A percentile compares a stretch with the other conserved stretches of the same genome.
phyloP scores from a whole-genome alignment of 2,888 invertebrate genomes.

The Bhutanitis thaidina region DNA sequence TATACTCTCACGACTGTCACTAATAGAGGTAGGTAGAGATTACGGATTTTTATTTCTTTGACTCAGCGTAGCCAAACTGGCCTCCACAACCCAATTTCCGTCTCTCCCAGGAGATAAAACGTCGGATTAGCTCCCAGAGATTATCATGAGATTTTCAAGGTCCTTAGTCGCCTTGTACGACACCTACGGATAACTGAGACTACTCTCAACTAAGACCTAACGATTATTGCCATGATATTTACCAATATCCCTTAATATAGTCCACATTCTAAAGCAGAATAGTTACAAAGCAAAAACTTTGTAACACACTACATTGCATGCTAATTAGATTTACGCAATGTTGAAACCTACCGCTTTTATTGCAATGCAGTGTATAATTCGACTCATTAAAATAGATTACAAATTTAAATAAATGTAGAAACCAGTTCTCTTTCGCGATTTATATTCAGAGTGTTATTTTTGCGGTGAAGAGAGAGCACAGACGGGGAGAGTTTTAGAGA shows the following conservation, averaged over 20 bases:
- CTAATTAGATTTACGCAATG: constrained; percentile 6
- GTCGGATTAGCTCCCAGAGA: too few relatives aligned
- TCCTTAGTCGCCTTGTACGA: too few relatives aligned
- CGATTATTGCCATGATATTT: too few relatives aligned
- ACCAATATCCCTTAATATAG: not conserved
- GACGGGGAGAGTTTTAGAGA: constrained; percentile 12
- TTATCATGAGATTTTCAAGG: too few relatives aligned
- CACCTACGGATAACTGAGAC: too few relatives aligned
- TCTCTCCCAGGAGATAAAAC: too few relatives aligned
- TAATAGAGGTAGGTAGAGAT: too few relatives aligned
- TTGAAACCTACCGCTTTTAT: not conserved
- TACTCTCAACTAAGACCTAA: too few relatives aligned
- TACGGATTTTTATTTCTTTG: too few relatives aligned
- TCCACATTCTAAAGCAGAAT: not conserved
- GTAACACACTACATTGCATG: constrained; percentile 8
- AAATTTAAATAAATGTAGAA: constrained; percentile 24
- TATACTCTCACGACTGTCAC: too few relatives aligned
- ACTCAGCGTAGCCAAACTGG: too few relatives aligned
- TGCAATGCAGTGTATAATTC: constrained; percentile 21
- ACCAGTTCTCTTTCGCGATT: constrained; percentile 25
- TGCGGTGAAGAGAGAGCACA: constrained; percentile 14
- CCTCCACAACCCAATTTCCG: too few relatives aligned
- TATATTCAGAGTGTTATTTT: constrained; percentile 23
- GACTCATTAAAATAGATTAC: constrained; percentile 25
- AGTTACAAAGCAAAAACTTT: not conserved